Base-by-base conservation (phyloP, 1,140 invertebrate genomes). In the Ips typographus region DNA sequence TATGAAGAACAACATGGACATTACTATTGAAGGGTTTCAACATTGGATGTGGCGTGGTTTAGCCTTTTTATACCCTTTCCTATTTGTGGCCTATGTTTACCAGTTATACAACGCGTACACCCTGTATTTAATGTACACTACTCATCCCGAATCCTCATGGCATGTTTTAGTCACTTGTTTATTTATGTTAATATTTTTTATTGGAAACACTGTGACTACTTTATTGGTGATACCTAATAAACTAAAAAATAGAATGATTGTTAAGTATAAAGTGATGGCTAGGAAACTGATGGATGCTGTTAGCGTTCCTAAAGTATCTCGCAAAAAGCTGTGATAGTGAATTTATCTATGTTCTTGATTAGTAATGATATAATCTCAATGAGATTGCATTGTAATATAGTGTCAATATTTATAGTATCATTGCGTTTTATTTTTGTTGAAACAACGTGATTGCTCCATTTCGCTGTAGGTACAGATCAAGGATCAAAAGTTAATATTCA, bases 1-100 rank as follows among this genome's bases (percentile, higher is more conserved):
- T 1, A 94, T 97, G 77, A 85, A 95, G 1, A 91, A 95, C 78
- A 94, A 95, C 72, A 99, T 99, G 97, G 97, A 99, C 79, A 97
- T 99, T 53, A 99, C 97, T 1, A 94, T 98, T 66, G 96, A 99
- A 84, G 98, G 98, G 40, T 99, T 99, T 80, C 96, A 98, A 83
- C 97, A 94, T 0, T 99, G 97, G 96, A 99, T 99, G 97, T 99
- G 96, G 94, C 89, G 94, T 68, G 97, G 97, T 1, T 83, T 99
- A 6, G 93, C 92, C 3, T 99, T 98, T 79, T 84, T 99, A 0
- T 79, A 99, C 53, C 98, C 98, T n/a, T 98, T 99, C 81, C 86
- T 99, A 0, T 95, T 97, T 76, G 81, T 91, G 68, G 96, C 94
- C 3, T 99, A 99, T 80, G 84, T 93, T 42, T 98, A 95, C 82